Evolutionary conservation across 2,113 vertebrate genomes (phyloP), one percentile per base, ranked within the genome.

Genomic region (Halichoerus grypus): DNA sequence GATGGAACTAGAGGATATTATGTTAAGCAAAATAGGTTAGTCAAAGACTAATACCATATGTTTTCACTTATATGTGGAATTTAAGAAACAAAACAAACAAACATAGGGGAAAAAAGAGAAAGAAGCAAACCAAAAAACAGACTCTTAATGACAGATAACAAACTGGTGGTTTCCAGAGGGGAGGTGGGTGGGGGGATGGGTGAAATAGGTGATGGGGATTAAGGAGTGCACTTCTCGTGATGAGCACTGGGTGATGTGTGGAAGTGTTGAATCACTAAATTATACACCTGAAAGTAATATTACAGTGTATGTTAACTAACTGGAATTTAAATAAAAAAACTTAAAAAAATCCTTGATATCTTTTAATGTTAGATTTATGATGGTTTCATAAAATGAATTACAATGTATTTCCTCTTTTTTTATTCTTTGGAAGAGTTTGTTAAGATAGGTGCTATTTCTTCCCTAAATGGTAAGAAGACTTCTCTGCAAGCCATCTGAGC

Each of bases 361-460:
- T 77, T 93, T 86, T 86, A 63, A 63, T 85, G 33, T 76, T 65
- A 85, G 49, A 26, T 72, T 80, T 83, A 83, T 84, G 39, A 83
- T 61, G 2, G 80, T 28, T 31, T 84, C 53, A 72, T 42, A 69
- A 83, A 83, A 36, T 72, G 31, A 67, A 67, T 51, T 88, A 22
- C 31, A 88, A 59, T 61, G 9, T 77, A 42, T 26, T 71, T 80
- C 7, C 28, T 63, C 39, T 69, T 55, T 84, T 84, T 65, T 74
- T 18, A 53, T 95, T 55, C n/a, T 90, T 77, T 57, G 36, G 31
- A 55, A 53, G 11, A 33, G 12, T 76, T 89, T 90, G n/a, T 82
- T 15, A 28, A 76, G 15, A 46, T 67, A 67, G 71, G 18, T 69
- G 36, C 61, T 91, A 39, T 80, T 86, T 91, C 49, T 91, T 80